Conservation (phyloP, 2,888 invertebrate genomes). For the Drosophila limbata region DNA sequence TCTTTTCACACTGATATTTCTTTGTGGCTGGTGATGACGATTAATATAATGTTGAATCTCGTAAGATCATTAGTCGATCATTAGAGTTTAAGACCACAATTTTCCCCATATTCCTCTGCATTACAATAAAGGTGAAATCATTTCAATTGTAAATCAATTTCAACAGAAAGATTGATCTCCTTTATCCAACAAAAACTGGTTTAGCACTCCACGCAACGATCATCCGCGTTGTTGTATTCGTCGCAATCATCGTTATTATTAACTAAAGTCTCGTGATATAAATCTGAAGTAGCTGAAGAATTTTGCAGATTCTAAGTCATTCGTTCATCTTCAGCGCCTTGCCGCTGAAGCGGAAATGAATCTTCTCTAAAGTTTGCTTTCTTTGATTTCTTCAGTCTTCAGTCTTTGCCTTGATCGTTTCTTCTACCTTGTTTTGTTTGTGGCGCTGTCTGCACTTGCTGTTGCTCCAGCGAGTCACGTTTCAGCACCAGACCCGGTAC, state of each 20-base stretch:
- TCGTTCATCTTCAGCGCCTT: slow-evolving; percentile 75
- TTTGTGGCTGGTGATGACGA: slow-evolving; percentile 24
- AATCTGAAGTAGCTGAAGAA: slow-evolving; percentile 17
- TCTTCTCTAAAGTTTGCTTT: slow-evolving; percentile 37
- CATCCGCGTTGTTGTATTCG: slow-evolving; percentile 21
- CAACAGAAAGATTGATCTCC: slow-evolving; percentile 34
- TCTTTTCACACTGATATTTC: slow-evolving; percentile 34
- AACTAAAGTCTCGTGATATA: slow-evolving; percentile 2
- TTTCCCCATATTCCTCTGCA: slow-evolving; percentile 16
- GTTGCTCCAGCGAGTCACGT: slow-evolving; percentile 64
- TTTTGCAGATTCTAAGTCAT: slow-evolving; percentile 64
- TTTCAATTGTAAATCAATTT: slow-evolving; percentile 76
- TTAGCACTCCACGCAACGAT: slow-evolving; percentile 53
- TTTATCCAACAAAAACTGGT: slow-evolving; percentile 69
- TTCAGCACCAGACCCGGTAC: slow-evolving; percentile 40
- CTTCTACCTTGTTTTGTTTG: slow-evolving; percentile 14
- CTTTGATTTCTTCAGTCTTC: slow-evolving; percentile 50
- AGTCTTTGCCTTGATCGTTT: slow-evolving; percentile 33
- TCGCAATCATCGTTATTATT: slow-evolving; percentile 2
- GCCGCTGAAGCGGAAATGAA: slow-evolving; percentile 77
- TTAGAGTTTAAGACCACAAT: slow-evolving; percentile 19
- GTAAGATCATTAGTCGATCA: slow-evolving; percentile 52
- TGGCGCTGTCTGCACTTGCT: slow-evolving; percentile 13
- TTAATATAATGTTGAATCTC: slow-evolving; percentile 41
- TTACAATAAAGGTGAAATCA: slow-evolving; percentile 77